phyloP scores from a whole-genome alignment of 2,113 vertebrate species.

The Promerops cafer region DNA sequence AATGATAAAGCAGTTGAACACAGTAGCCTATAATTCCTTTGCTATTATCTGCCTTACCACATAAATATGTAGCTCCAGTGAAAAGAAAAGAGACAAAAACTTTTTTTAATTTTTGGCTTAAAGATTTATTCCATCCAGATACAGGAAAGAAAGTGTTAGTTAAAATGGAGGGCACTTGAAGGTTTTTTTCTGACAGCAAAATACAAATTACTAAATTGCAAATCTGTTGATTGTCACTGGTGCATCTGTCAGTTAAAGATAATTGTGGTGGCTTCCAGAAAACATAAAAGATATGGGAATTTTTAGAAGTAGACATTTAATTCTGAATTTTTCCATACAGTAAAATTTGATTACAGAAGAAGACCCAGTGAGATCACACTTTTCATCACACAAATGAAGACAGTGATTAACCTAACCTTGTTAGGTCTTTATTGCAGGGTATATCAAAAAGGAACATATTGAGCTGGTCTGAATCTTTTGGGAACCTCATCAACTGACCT shows the following conservation, averaged over 20 bases:
- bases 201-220: not conserved
- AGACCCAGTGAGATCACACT: not conserved
- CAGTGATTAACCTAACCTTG: not conserved
- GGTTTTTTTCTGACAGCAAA: not conserved
- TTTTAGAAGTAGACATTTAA: not conserved
- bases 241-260: not conserved
- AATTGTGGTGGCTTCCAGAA: not conserved
- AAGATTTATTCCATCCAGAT: not conserved
- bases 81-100: not conserved
- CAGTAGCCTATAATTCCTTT: not conserved
- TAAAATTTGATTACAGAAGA: not conserved
- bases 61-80: not conserved
- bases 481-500: not conserved
- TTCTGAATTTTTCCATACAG: not conserved
- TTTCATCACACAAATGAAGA: not conserved
- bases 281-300: not conserved
- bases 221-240: not conserved
- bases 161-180: not conserved
- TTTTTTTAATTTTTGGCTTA: not conserved
- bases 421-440: not conserved
- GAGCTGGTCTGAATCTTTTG: not conserved
- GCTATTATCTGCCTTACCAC: not conserved
- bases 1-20: not conserved
- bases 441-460: not conserved
- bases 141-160: not conserved